Evolutionary conservation across 2,888 invertebrate genomes (phyloP).

Genomic region (Acrocera orbiculus): DNA sequence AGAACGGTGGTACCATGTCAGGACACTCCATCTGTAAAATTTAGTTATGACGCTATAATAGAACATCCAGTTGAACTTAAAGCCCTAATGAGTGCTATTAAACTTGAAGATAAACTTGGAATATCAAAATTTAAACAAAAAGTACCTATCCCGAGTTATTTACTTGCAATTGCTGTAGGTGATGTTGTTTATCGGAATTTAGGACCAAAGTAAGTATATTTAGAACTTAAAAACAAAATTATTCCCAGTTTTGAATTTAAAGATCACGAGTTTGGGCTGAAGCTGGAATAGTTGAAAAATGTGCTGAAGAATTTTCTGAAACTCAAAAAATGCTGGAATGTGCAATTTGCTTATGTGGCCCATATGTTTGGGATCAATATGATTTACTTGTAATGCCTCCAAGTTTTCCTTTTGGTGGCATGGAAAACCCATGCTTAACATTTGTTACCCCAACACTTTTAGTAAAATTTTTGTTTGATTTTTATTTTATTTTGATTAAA

Average conservation of each 20-base stretch:
- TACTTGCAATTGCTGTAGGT: conserved; percentile 80
- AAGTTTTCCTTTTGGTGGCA: conserved; percentile 81
- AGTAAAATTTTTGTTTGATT: conserved; percentile 32
- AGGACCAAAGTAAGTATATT: conserved; percentile 47
- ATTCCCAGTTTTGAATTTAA: neutral
- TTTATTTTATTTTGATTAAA: conserved; percentile 10
- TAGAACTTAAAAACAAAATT: conserved; percentile 1
- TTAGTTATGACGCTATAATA: conserved; percentile 59
- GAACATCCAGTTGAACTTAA: conserved; percentile 55
- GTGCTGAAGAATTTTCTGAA: conserved; percentile 77
- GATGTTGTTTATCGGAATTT: conserved; percentile 54
- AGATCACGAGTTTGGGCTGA: conserved; percentile 82
- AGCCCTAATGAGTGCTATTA: conserved; percentile 76
- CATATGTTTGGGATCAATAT: conserved; percentile 81
- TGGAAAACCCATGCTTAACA: conserved; percentile 94
- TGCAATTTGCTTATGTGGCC: conserved; percentile 71
- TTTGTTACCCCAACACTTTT: conserved; percentile 87
- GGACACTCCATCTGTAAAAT: conserved; percentile 80
- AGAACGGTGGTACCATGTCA: conserved; percentile 83
- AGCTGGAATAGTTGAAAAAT: conserved; percentile 59
- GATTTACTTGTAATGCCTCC: conserved; percentile 82
- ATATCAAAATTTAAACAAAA: conserved; percentile 48
- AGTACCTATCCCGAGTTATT: conserved; percentile 74
- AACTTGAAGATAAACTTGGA: conserved; percentile 30
- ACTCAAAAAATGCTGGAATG: conserved; percentile 65